Evolutionary conservation across 2,113 vertebrate genomes (phyloP).

Genomic region (Leucosticte australis): DNA sequence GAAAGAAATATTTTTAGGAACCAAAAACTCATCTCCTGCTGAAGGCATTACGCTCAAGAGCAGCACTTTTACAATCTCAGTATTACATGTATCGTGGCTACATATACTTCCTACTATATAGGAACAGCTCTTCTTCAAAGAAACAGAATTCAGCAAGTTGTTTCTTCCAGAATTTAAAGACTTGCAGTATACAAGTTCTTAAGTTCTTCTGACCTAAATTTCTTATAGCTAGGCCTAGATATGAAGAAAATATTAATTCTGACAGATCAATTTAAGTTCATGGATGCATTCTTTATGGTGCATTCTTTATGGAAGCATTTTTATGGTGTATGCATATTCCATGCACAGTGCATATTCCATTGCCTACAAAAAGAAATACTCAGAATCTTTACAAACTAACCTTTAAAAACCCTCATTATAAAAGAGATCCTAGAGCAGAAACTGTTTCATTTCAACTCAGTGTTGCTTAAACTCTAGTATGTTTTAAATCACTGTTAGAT

Average conservation of each 20-base stretch:
- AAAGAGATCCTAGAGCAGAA: neutral
- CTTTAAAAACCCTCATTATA: neutral
- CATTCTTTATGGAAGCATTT: too few relatives aligned
- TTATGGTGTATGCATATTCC: neutral
- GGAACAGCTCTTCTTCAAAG: neutral
- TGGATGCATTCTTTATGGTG: neutral
- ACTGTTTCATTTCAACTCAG: neutral
- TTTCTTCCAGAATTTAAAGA: neutral
- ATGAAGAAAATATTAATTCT: neutral
- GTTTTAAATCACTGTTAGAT: neutral
- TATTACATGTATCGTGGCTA: neutral
- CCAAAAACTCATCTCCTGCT: neutral
- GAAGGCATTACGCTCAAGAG: neutral
- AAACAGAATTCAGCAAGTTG: neutral
- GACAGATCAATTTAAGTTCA: neutral
- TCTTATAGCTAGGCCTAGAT: neutral
- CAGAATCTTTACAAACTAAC: neutral
- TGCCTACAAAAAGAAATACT: neutral
- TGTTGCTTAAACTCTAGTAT: neutral
- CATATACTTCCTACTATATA: neutral
- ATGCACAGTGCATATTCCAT: neutral
- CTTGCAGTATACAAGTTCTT: neutral
- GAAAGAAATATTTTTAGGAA: neutral
- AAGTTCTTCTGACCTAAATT: neutral
- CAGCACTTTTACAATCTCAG: neutral